Conservation (phyloP, 1,140 invertebrate species). For the Plodia interpunctella region DNA sequence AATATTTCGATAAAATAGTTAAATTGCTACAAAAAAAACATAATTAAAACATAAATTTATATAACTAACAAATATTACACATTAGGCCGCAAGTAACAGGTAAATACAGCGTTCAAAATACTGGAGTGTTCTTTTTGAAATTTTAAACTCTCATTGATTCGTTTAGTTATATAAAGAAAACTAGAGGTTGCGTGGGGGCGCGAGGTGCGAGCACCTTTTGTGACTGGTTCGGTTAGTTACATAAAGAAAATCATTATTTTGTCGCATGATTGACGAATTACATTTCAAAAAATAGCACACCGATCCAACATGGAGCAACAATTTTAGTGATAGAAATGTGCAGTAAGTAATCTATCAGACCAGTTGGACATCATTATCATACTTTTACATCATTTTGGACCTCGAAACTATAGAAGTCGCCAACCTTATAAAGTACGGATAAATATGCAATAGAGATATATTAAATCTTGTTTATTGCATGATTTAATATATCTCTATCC, state of each 20-base stretch:
- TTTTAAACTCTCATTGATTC: no score
- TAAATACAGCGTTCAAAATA: background rate
- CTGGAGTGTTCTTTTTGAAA: no score
- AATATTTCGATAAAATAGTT: background rate
- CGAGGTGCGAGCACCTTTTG: no score
- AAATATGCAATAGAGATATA: background rate
- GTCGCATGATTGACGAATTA: no score
- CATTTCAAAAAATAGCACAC: no score
- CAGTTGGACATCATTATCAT: background rate
- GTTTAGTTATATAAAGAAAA: no score
- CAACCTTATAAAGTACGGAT: background rate
- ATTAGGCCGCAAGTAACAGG: slow-evolving; percentile 8
- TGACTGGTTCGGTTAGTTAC: no score
- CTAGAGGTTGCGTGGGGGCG: no score
- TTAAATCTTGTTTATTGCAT: no score
- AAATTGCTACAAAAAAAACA: background rate
- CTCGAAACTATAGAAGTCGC: slow-evolving; percentile 10
- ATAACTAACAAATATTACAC: background rate
- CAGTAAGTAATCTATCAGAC: background rate
- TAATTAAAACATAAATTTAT: background rate
- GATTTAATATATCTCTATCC: no score
- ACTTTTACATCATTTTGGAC: slow-evolving; percentile 13
- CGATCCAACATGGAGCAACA: background rate
- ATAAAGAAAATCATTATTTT: no score
- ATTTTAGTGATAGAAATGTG: background rate